Conservation (phyloP, 2,888 invertebrate genomes). For the Drosophila antonietae region DNA sequence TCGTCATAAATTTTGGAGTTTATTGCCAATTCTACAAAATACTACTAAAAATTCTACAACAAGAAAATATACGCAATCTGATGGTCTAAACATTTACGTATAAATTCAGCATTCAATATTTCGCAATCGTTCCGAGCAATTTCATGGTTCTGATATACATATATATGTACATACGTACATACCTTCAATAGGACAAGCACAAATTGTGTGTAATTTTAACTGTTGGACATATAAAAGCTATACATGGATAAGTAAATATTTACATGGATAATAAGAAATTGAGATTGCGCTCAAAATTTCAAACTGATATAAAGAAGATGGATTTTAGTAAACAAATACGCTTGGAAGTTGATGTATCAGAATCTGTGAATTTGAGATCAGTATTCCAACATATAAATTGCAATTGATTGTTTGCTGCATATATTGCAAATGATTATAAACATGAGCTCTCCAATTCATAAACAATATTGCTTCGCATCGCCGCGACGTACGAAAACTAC, state of each 20-base stretch:
- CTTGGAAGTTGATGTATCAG: slow-evolving; percentile 1
- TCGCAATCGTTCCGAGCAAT: slow-evolving; percentile 59
- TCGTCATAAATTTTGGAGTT: slow-evolving; percentile 40
- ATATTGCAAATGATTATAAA: slow-evolving; percentile 11
- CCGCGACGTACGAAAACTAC: slow-evolving; percentile 26
- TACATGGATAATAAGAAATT: background rate
- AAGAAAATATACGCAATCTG: slow-evolving; percentile 21
- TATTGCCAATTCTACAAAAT: slow-evolving; percentile 34
- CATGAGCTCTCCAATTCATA: slow-evolving; percentile 69
- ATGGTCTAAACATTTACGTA: slow-evolving; percentile 22
- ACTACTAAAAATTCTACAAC: slow-evolving; percentile 17
- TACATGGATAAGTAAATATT: slow-evolving; percentile 1
- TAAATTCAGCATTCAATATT: slow-evolving; percentile 41
- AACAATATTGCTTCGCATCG: slow-evolving; percentile 56
- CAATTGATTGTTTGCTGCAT: slow-evolving; percentile 5
- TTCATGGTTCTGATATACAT: slow-evolving; percentile 52
- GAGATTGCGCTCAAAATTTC: slow-evolving; percentile 4
- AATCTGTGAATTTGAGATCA: slow-evolving; percentile 1
- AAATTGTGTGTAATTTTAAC: slow-evolving; percentile 1
- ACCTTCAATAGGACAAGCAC: slow-evolving; percentile 11
- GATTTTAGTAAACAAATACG: slow-evolving; percentile 7
- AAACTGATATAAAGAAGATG: slow-evolving; percentile 4
- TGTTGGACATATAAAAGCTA: background rate
- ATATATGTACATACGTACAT: slow-evolving; percentile 16
- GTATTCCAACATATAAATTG: background rate